Percentiles rank a stretch among this genome's conserved stretches.
These are phyloP conservation scores for Brachypalpus laphriformis DNA, from an alignment of 2,888 invertebrate species.

Conservation along the genomic window DNA sequence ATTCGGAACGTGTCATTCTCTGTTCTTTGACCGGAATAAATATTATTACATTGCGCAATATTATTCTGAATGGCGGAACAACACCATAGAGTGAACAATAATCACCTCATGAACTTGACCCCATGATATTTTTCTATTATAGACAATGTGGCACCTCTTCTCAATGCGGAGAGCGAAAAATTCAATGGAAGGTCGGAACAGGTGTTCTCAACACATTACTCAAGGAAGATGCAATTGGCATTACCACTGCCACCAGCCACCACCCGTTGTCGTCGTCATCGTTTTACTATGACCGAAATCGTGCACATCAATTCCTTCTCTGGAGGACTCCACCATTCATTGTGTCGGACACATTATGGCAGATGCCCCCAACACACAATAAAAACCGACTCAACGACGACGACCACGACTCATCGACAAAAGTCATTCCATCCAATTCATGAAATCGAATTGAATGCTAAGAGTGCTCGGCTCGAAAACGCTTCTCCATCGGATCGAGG, in stretches of 20 bases:
- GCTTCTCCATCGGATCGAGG: constrained; percentile 56
- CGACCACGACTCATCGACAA: constrained; percentile 36
- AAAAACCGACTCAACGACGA: constrained; percentile 12
- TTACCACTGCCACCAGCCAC: constrained; percentile 18
- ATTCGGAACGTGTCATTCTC: constrained; percentile 11
- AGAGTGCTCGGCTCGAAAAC: constrained; percentile 32
- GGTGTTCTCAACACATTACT: constrained; percentile 68
- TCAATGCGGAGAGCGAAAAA: constrained; percentile 13
- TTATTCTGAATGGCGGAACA: background rate
- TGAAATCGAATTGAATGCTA: constrained; percentile 64
- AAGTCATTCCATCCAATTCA: constrained; percentile 61
- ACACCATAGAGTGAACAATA: constrained; percentile 12
- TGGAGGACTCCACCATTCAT: constrained; percentile 56
- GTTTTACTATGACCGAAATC: constrained; percentile 57
- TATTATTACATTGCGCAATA: background rate
- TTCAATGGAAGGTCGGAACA: constrained; percentile 66
- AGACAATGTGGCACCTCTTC: constrained; percentile 53
- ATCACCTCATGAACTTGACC: constrained; percentile 68
- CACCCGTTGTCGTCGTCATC: constrained; percentile 27
- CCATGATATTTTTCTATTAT: constrained; percentile 47
- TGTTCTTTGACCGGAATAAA: constrained; percentile 19
- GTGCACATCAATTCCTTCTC: constrained; percentile 68
- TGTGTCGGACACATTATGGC: constrained; percentile 47
- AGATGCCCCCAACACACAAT: constrained; percentile 53
- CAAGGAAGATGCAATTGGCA: constrained; percentile 66